Evolutionary conservation across 1,140 invertebrate genomes (phyloP).

Genomic region (Branchinecta lindahli): DNA sequence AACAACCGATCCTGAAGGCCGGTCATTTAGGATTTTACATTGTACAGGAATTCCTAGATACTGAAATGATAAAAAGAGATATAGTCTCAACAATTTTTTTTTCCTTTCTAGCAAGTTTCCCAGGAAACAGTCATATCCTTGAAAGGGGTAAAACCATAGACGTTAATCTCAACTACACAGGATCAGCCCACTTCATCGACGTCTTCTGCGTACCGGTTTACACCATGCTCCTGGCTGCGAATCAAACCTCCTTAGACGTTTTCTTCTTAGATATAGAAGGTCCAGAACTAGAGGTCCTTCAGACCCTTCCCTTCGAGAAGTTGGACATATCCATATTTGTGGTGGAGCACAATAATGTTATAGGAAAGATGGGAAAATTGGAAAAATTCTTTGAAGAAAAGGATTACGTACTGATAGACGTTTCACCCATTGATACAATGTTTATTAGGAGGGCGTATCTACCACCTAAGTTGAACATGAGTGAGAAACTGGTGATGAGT

Average conservation of each 20-base stretch:
- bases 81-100: no score
- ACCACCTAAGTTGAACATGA: no score
- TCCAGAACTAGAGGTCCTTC: background rate
- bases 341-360: background rate
- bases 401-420: background rate
- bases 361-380: background rate
- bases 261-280: slow-evolving; percentile 1
- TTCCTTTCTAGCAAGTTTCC: no score
- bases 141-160: no score
- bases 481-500: no score
- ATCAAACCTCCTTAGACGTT: background rate
- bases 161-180: no score
- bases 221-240: background rate
- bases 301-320: background rate
- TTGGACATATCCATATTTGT: background rate
- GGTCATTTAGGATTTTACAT: no score
- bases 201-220: background rate
- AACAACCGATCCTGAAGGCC: no score
- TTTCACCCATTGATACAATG: background rate
- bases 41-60: no score
- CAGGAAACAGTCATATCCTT: no score
- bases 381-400: slow-evolving; percentile 1
- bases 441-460: background rate
- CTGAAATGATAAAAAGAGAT: no score
- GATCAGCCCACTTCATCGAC: background rate